Base-by-base conservation (phyloP, 2,888 invertebrate genomes). In the Standfussiana lucernea region DNA sequence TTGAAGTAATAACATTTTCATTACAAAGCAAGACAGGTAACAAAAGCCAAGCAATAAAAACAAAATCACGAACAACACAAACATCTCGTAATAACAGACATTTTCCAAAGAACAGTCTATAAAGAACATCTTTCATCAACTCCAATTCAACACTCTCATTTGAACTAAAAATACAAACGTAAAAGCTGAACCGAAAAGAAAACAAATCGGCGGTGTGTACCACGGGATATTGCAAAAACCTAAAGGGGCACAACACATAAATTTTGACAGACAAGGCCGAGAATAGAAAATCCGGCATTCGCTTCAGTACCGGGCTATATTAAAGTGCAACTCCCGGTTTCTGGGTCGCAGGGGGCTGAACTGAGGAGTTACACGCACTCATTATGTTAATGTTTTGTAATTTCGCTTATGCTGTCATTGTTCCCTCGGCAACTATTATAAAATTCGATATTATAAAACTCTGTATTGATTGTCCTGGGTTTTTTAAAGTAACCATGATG, bases 251-350 rank as follows among this genome's bases (percentile, higher is more conserved):
- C 86, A 80, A 69, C 84, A 86, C 86, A 86, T 87, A 82, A 79
- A 89, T 89, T 82, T 89, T 84, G 75, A 89, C 77, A 86, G 84
- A 81, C 78, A 84, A 79, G 81, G 75, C 75, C 78, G 77, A 79
- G 89, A 81, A 87, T 87, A 87, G 88, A 89, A 80, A 89, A 86
- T 86, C 89, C 78, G 81, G 80, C 75, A 76, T 87, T 86, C 81
- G 84, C 74, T 82, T 80, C 76, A 79, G 84, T 76, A 76, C 77
- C 75, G 82, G 50, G 87, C 82, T 77, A 89, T 87, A 86, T 88
- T 88, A 88, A 83, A 88, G 88, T 88, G 88, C 88, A 89, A 82
- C 82, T 81, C 78, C 68, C 79, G 80, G 64, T 85, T 87, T 89
- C 84, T 89, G 80, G 89, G 88, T 88, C 89, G 86, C 81, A 74